Evolutionary conservation across 37 sponge, comb jelly and placozoan genomes (phyloP).

Genomic region (Cliona cf. orientalis): DNA sequence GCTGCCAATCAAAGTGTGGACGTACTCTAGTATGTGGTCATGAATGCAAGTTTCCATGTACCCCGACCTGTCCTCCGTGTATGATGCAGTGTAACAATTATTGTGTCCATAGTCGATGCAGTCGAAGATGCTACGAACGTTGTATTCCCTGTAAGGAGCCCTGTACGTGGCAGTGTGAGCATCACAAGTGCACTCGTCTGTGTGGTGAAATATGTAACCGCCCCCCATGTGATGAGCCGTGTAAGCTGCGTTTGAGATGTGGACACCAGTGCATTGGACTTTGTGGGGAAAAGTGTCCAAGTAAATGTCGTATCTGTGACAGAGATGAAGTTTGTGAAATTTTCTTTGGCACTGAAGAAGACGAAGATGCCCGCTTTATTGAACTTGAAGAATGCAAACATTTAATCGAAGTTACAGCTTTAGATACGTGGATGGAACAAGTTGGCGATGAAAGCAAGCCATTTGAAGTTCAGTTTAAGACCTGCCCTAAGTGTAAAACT

Average conservation of each 20-base stretch:
- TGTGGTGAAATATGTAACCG: slow-evolving; percentile 86
- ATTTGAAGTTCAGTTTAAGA: slow-evolving; percentile 62
- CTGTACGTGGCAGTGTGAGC: slow-evolving; percentile 85
- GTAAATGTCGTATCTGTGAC: slow-evolving; percentile 69
- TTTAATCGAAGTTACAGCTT: slow-evolving; percentile 77
- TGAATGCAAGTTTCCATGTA: slow-evolving; percentile 69
- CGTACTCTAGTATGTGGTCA: slow-evolving; percentile 87
- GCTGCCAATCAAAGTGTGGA: slow-evolving; percentile 66
- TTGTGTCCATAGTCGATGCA: slow-evolving; percentile 82
- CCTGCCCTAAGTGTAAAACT: slow-evolving; percentile 84
- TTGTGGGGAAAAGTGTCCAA: slow-evolving; percentile 90
- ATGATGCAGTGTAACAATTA: slow-evolving; percentile 62
- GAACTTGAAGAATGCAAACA: slow-evolving; percentile 84
- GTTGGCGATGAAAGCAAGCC: no score
- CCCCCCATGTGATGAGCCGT: slow-evolving; percentile 64
- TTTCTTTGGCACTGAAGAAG: slow-evolving; percentile 93
- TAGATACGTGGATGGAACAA: slow-evolving; percentile 91
- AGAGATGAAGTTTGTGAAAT: slow-evolving; percentile 54
- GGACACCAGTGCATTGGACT: slow-evolving; percentile 88
- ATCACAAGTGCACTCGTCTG: slow-evolving; percentile 64
- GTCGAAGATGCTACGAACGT: slow-evolving; percentile 71
- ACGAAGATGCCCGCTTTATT: slow-evolving; percentile 80
- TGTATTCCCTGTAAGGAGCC: slow-evolving; percentile 75
- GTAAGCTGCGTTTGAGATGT: slow-evolving; percentile 55
- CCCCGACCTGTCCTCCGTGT: slow-evolving; percentile 79